Conservation (phyloP, 1,140 invertebrate genomes). For the Phymastichus coffea region DNA sequence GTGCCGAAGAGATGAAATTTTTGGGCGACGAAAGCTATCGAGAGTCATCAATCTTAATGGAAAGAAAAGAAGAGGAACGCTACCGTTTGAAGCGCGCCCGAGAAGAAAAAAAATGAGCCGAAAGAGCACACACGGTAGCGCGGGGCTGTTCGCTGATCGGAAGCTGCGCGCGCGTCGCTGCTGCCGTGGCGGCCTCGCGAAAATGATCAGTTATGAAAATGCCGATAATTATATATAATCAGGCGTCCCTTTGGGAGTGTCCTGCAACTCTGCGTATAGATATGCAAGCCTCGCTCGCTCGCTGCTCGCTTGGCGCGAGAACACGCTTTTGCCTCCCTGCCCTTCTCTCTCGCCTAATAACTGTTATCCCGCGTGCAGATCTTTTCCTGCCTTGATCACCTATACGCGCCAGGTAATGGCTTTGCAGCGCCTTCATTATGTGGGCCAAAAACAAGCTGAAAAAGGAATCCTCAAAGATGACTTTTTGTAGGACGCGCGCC, state of each 20-base stretch:
- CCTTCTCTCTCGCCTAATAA: conserved; percentile 53
- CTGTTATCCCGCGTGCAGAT: no score
- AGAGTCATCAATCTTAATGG: conserved; percentile 25
- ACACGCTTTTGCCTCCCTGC: no score
- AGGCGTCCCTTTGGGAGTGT: conserved; percentile 50
- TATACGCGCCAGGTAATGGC: conserved; percentile 40
- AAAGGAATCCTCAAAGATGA: background rate
- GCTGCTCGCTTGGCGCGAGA: no score
- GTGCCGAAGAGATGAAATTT: no score
- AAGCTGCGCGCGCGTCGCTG: conserved; percentile 48
- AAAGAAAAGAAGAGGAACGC: conserved; percentile 8
- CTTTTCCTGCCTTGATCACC: no score
- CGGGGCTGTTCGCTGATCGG: conserved; percentile 34
- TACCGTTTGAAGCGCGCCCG: conserved; percentile 4
- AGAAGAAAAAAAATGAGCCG: background rate
- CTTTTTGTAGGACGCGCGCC: no score
- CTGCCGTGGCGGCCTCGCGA: conserved; percentile 39
- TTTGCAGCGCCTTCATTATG: conserved; percentile 9
- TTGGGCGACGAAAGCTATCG: no score
- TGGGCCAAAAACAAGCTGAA: background rate
- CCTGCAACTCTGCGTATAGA: conserved; percentile 44
- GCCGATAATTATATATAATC: conserved; percentile 59
- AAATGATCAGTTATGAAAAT: conserved; percentile 60
- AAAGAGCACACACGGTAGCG: conserved; percentile 51
- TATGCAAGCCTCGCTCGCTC: no score